Conservation (phyloP, 2,797 vertebrate species). For the Pangasius mekongensis region DNA sequence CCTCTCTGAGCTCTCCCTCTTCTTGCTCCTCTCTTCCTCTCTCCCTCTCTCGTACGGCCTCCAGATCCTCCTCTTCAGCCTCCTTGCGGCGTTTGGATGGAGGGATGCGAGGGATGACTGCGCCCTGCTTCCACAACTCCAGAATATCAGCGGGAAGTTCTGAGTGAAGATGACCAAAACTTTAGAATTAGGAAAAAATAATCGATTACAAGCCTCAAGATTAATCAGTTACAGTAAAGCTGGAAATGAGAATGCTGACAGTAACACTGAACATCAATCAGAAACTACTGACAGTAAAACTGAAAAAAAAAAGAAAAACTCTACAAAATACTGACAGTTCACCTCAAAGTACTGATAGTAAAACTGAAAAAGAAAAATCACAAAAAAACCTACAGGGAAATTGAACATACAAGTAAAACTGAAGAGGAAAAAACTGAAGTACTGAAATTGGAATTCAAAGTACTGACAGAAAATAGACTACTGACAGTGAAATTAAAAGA, state of each 20-base stretch:
- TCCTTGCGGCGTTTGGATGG: conserved; percentile 52
- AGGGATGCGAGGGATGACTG: conserved; percentile 55
- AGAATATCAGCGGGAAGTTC: conserved; percentile 64
- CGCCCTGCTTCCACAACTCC: conserved; percentile 69
- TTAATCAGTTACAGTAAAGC: background rate
- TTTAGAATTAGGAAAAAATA: too few relatives aligned
- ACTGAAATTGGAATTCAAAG: background rate
- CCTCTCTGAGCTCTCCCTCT: conserved; percentile 58
- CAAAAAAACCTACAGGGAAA: background rate
- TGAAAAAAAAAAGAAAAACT: background rate
- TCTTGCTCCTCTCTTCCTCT: conserved; percentile 32
- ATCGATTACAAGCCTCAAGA: background rate
- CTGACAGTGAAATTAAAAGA: background rate
- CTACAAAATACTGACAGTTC: background rate
- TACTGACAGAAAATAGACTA: background rate
- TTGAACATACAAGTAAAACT: background rate
- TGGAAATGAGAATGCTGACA: background rate
- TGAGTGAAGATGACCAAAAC: background rate
- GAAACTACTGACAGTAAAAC: background rate
- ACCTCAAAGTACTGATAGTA: background rate
- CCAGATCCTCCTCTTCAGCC: conserved; percentile 56
- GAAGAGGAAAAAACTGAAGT: background rate
- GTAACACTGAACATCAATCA: background rate
- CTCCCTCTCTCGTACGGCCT: conserved; percentile 50
- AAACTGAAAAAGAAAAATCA: background rate